Evolutionary conservation across 2,888 invertebrate genomes (phyloP), one percentile per base, ranked within the genome.

Genomic region (Alloscopus bannaensis): DNA sequence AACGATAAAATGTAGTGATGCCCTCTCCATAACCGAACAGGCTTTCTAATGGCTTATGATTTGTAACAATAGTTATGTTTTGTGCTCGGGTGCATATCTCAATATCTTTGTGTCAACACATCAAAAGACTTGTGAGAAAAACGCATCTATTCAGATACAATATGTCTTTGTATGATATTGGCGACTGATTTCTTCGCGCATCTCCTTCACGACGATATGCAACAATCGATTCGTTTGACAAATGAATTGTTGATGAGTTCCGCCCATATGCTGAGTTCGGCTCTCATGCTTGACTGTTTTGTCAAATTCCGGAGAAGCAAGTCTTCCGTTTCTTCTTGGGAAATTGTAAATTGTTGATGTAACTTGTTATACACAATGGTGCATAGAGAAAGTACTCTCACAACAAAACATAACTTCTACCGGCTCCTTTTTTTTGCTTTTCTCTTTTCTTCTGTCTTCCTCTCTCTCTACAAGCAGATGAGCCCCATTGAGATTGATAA

Each of bases 231-330:
- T 69, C 70, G 77, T 77, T 69, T 77, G 77, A 70, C 64, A 70
- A 77, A 77, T 77, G 69, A 77, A 77, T 77, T 77, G 52, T 77
- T 77, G 77, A 77, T 77, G 77, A 77, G 77, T 77, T 68, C 31
- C 24, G 20, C 3, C 20, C 6, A 22, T 16, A 26, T 40, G 36
- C 62, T 36, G 59, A 50, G 24, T 64, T 60, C 20, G 62, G 20
- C 40, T 52, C 26, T 26, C 28, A 29, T 50, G 26, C 28, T n/a
- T 24, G 52, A 62, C 18, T 68, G 42, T 52, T 52, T 45, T 45
- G n/a, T 45, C 45, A 16, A 45, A 45, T 47, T 47, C 47, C 47
- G n/a, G n/a, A n/a, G n/a, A n/a, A n/a, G n/a, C n/a, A n/a, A n/a
- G n/a, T n/a, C n/a, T 57, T 50, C 47, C 42, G 26, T 55, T 59